A percentile compares a stretch with the other conserved stretches of the same genome.
These are phyloP conservation scores for Eupithecia tripunctaria DNA, from an alignment of 2,888 invertebrate species.

Conservation along the genomic window DNA sequence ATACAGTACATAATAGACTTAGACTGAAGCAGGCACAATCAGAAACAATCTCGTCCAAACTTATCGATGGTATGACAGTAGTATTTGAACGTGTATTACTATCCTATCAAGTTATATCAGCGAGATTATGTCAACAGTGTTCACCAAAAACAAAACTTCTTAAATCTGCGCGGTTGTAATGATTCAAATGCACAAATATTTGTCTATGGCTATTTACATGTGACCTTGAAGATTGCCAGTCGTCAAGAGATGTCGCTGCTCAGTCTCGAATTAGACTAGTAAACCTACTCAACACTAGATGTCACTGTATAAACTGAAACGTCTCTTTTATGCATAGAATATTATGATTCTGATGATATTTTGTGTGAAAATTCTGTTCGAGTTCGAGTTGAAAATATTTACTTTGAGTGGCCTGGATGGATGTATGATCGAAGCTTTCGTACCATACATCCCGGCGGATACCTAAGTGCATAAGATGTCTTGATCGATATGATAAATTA, in stretches of 20 bases:
- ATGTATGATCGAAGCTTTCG: no score
- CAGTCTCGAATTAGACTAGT: slow-evolving; percentile 8
- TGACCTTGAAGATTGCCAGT: slow-evolving; percentile 59
- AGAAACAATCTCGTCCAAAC: neutral
- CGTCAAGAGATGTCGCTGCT: slow-evolving; percentile 45
- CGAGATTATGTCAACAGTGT: no score
- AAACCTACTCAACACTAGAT: slow-evolving; percentile 56
- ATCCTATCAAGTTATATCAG: neutral
- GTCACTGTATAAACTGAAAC: slow-evolving; percentile 30
- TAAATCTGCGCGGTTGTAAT: neutral
- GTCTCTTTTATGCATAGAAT: no score
- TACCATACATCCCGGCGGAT: no score
- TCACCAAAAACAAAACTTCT: neutral
- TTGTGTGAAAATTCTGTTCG: neutral
- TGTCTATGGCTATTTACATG: slow-evolving; percentile 64
- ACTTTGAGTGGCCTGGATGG: no score
- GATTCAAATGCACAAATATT: slow-evolving; percentile 19
- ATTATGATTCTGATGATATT: neutral
- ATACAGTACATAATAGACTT: no score
- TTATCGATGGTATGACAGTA: neutral
- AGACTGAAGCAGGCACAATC: no score
- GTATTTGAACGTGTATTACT: slow-evolving; percentile 8
- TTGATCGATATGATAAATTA: no score
- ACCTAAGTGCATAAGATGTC: no score
- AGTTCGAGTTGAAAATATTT: neutral